Evolutionary conservation across 2,113 vertebrate genomes (phyloP), one percentile per base, ranked within the genome.

Genomic region (Rostratula benghalensis): DNA sequence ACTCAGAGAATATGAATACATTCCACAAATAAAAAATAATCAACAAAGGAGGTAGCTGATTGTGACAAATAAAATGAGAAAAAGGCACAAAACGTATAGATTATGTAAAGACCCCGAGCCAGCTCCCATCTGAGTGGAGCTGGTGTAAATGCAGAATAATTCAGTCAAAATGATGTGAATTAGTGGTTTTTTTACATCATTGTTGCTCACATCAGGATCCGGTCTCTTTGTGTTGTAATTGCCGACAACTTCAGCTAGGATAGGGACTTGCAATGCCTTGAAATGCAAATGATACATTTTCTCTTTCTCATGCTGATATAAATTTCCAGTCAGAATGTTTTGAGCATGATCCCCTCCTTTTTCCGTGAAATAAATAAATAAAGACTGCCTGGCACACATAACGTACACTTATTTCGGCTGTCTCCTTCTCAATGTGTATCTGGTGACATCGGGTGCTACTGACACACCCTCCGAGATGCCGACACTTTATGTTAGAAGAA

Each of bases 1-100:
- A 98, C 97, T 97, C 93, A 81, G 93, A 96, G 95, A 97, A 95
- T 96, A 97, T 96, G 97, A 98, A 96, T 95, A 87, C 71, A 37
- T 97, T 96, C 84, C 92, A 94, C 96, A 79, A 95, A 97, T 93
- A 95, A 94, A 95, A 91, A 89, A 78, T 93, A 86, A 95, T 95
- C 93, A 92, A 87, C 77, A 92, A 96, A 97, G 54, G 84, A 90
- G 59, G 69, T 83, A 71, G 83, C 48, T 96, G 70, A 76, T 92
- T 94, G 91, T 59, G 83, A 69, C 71, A 78, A 93, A 95, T 69
- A 74, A 81, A 87, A 82, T 80, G 48, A 83, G 87, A 80, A 91
- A 92, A 83, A 68, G 50, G 56, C 83, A 88, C 70, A 68, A 93
- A 95, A 94, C 53, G 8, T 84, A 54, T 80, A 84, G 37, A 43